Conservation (phyloP, 2,888 invertebrate species). For the Heterodera filipjevi region DNA sequence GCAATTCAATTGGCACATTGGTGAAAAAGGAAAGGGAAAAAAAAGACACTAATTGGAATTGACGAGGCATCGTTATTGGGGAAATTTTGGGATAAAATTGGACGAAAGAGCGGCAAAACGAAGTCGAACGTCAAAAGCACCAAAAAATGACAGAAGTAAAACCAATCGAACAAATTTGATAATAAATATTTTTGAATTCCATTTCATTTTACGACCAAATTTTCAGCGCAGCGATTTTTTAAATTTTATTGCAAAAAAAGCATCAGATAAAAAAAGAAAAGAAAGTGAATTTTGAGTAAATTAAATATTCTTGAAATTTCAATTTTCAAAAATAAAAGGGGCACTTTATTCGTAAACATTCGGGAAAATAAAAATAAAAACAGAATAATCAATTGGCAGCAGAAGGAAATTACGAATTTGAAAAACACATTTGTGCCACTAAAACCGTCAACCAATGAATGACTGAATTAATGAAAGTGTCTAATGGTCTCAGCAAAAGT, state of each 20-base stretch:
- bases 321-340: too few species aligned
- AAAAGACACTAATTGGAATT: slow-evolving; percentile 1
- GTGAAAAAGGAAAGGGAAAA: neutral
- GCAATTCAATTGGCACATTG: neutral
- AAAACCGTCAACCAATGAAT: too few species aligned
- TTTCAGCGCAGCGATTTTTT: neutral
- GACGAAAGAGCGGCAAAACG: slow-evolving; percentile 3
- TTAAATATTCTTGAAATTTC: too few species aligned
- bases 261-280: neutral
- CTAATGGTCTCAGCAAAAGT: too few species aligned
- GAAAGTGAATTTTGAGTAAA: too few species aligned
- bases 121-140: neutral
- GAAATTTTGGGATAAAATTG: neutral
- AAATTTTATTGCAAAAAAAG: neutral
- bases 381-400: too few species aligned
- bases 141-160: neutral
- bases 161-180: neutral
- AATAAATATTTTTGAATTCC: neutral
- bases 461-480: too few species aligned
- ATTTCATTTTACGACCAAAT: neutral
- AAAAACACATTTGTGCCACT: too few species aligned
- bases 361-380: too few species aligned
- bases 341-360: too few species aligned
- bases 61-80: neutral
- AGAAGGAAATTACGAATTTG: too few species aligned